These are phyloP conservation scores for Parauchenoglanis ngamensis DNA, from an alignment of 2,797 vertebrate species.

Conservation along the genomic window DNA sequence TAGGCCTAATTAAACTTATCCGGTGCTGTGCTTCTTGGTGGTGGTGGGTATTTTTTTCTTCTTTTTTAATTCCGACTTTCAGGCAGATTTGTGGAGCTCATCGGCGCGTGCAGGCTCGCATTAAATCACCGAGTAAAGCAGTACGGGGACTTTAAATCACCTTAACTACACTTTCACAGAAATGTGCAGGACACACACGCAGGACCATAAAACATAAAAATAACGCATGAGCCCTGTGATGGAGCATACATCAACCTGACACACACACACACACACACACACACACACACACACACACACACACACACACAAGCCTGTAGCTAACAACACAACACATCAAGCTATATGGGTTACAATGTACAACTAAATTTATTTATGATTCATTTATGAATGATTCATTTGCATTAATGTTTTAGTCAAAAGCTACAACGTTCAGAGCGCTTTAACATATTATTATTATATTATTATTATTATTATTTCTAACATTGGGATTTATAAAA, in stretches of 20 bases:
- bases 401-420: not conserved
- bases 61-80: not conserved
- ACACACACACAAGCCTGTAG: no score
- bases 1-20: not conserved
- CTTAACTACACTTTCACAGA: slow-evolving; percentile 28
- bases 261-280: slow-evolving; percentile 5
- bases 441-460: not conserved
- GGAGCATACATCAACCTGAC: slow-evolving; percentile 9
- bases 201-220: slow-evolving; percentile 41
- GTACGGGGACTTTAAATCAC: slow-evolving; percentile 43
- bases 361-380: not conserved
- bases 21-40: not conserved
- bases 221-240: slow-evolving; percentile 9
- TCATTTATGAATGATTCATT: not conserved
- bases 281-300: not conserved
- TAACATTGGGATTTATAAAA: not conserved
- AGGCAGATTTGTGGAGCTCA: not conserved
- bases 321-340: not conserved
- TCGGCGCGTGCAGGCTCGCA: slow-evolving; percentile 21
- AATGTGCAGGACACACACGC: slow-evolving; percentile 13
- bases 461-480: not conserved
- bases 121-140: slow-evolving; percentile 40
- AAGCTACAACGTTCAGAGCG: not conserved
- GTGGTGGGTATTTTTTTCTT: not conserved
- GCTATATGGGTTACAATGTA: not conserved